Percentiles rank a stretch among this genome's conserved stretches.
phyloP scores from a whole-genome alignment of 2,113 vertebrate genomes.

The Glaucomys volans region DNA sequence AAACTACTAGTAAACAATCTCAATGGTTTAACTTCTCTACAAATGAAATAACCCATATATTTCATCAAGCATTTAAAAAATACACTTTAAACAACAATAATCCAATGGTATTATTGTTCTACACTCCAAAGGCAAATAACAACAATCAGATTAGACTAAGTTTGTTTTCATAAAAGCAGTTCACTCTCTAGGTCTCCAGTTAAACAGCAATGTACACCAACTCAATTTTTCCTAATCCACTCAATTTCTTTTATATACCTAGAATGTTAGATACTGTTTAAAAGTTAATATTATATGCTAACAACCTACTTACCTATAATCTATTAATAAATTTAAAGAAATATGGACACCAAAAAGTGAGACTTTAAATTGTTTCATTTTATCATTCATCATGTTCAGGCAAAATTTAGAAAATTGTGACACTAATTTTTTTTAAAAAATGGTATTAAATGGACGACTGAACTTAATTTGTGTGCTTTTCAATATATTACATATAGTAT shows the following conservation, averaged over 20 bases:
- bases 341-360: neutral
- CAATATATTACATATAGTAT: neutral
- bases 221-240: conserved; percentile 3
- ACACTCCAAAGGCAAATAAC: conserved; percentile 6
- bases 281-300: conserved; percentile 21
- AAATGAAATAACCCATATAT: conserved; percentile 37
- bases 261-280: conserved; percentile 12
- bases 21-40: neutral
- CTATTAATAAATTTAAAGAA: conserved; percentile 40
- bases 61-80: conserved; percentile 12
- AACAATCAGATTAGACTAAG: conserved; percentile 4
- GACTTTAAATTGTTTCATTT: conserved; percentile 19
- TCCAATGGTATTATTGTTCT: neutral
- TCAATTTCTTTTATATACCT: conserved; percentile 38
- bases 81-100: neutral
- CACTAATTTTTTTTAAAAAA: neutral
- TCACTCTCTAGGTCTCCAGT: neutral
- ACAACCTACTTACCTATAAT: neutral
- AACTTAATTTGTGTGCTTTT: conserved; percentile 9
- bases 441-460: neutral
- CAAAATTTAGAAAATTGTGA: conserved; percentile 39
- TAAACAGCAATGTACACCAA: neutral
- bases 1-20: neutral
- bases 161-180: conserved; percentile 28
- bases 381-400: neutral